phyloP scores from a whole-genome alignment of 2,888 invertebrate species.

The Drosophila bunnanda region DNA sequence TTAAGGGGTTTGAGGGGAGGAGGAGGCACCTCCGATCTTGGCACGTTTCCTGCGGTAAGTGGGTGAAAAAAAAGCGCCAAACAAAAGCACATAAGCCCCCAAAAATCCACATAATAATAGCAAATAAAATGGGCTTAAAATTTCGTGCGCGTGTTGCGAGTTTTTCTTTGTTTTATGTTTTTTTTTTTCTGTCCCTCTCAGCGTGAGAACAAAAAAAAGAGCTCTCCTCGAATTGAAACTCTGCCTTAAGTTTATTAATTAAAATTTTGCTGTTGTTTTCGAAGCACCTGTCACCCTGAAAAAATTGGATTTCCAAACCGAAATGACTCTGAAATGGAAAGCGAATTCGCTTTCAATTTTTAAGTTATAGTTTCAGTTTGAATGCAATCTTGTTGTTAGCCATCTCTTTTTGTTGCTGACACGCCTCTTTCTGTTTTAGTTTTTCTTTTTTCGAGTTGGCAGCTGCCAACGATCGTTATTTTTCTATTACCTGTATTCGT shows the following conservation, averaged over 20 bases:
- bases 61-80: slow-evolving; percentile 60
- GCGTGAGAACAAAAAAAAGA: slow-evolving; percentile 69
- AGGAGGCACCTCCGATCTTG: slow-evolving; percentile 62
- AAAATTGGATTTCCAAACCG: slow-evolving; percentile 43
- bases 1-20: not conserved
- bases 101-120: slow-evolving; percentile 52
- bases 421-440: slow-evolving; percentile 54
- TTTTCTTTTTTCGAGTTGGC: slow-evolving; percentile 13
- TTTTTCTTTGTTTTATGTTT: slow-evolving; percentile 18
- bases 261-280: slow-evolving; percentile 23
- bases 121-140: slow-evolving; percentile 70
- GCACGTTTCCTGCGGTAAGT: slow-evolving; percentile 76
- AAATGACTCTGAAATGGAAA: slow-evolving; percentile 64
- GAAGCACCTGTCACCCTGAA: slow-evolving; percentile 44
- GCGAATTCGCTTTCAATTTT: slow-evolving; percentile 70
- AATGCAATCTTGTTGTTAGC: slow-evolving; percentile 37
- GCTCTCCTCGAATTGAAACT: slow-evolving; percentile 9
- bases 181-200: slow-evolving; percentile 10
- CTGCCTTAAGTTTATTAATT: slow-evolving; percentile 34
- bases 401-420: slow-evolving; percentile 36
- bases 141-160: slow-evolving; percentile 67
- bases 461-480: slow-evolving; percentile 60
- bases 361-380: slow-evolving; percentile 17
- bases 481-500: slow-evolving; percentile 37
- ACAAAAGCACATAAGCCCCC: slow-evolving; percentile 31